Conservation (phyloP, 1,140 invertebrate genomes). For the Brevipalpus yothersi region DNA sequence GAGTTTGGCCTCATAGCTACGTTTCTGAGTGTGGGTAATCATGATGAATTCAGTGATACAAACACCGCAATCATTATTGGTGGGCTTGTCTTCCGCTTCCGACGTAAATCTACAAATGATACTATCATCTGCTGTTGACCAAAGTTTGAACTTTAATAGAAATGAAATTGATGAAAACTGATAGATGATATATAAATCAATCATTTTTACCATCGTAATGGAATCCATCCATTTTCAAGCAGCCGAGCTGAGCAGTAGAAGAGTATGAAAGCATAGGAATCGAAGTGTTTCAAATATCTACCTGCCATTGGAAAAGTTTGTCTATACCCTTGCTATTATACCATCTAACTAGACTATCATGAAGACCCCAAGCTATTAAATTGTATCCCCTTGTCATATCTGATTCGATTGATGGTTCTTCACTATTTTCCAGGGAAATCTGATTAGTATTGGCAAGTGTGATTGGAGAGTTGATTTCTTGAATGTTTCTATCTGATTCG, state of each 20-base stretch:
- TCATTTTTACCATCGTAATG: slow-evolving; percentile 36
- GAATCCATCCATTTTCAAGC: slow-evolving; percentile 20
- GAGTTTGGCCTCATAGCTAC: slow-evolving; percentile 94
- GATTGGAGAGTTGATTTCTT: too few species aligned
- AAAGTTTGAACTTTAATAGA: slow-evolving; percentile 66
- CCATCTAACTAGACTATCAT: too few species aligned
- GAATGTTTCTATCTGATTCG: too few species aligned
- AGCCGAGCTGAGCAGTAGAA: slow-evolving; percentile 15
- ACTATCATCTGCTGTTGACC: slow-evolving; percentile 95
- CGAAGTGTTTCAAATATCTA: slow-evolving; percentile 9
- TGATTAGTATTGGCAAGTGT: too few species aligned
- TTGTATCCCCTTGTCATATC: too few species aligned
- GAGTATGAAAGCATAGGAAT: slow-evolving; percentile 36
- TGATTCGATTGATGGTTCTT: too few species aligned
- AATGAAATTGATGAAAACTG: not conserved
- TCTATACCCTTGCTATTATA: too few species aligned
- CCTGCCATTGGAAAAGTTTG: too few species aligned
- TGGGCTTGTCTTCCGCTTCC: slow-evolving; percentile 97
- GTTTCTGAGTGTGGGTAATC: slow-evolving; percentile 92
- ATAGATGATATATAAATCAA: too few species aligned
- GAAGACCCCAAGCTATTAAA: too few species aligned
- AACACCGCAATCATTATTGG: slow-evolving; percentile 48
- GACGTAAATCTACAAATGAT: slow-evolving; percentile 98
- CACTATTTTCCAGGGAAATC: too few species aligned
- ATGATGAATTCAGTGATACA: slow-evolving; percentile 98